Conservation (phyloP, 2,797 vertebrate species). For the Lemur catta region DNA sequence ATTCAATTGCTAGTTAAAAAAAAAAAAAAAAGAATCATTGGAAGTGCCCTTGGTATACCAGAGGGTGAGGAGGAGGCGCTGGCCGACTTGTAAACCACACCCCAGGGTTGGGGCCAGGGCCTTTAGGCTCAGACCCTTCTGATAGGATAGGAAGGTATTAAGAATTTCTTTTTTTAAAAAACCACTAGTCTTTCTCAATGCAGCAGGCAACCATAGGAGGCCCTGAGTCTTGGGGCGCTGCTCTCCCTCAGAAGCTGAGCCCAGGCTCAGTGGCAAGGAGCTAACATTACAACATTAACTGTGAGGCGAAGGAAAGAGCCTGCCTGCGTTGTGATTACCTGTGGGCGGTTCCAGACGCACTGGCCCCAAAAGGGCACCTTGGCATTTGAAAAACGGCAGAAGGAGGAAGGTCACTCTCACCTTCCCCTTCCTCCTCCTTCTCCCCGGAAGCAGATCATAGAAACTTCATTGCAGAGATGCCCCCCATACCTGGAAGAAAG, state of each 20-base stretch:
- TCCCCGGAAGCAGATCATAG: neutral
- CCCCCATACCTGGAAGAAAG: too few relatives aligned
- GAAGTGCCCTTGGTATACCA: neutral
- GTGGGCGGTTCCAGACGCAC: neutral
- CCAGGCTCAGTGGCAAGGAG: neutral
- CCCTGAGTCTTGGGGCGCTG: neutral
- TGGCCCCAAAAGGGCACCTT: neutral
- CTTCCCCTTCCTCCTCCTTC: neutral
- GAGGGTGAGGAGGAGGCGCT: neutral
- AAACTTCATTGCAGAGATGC: neutral
- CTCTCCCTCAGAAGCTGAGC: neutral
- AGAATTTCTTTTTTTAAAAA: neutral
- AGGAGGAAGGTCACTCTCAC: neutral
- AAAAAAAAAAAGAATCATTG: neutral
- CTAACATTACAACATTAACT: neutral
- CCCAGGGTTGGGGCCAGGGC: neutral
- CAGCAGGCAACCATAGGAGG: neutral
- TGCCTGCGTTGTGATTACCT: neutral
- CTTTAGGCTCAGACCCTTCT: neutral
- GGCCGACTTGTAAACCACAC: neutral
- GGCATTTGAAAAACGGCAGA: neutral
- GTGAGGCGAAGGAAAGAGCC: neutral
- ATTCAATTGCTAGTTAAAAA: neutral
- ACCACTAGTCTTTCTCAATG: neutral
- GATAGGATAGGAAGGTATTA: neutral